These are phyloP conservation scores for Hiodon tergisus DNA, from an alignment of 2,113 vertebrate species.

Conservation along the genomic window DNA sequence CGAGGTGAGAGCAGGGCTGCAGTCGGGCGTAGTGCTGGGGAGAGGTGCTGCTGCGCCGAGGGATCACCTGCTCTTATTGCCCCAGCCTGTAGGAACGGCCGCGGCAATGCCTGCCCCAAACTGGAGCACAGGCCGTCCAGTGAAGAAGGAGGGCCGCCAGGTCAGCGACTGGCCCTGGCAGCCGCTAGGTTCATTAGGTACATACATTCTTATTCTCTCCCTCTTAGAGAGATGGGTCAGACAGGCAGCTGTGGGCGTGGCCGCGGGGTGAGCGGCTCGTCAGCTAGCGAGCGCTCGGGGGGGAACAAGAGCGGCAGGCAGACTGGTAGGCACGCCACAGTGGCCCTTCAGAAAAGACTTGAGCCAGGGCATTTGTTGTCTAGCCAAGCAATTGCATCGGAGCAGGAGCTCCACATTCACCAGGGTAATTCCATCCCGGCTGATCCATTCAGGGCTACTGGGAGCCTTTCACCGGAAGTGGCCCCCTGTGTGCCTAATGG, in stretches of 20 bases:
- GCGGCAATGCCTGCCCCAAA: slow-evolving; percentile 54
- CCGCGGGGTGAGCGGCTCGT: slow-evolving; percentile 58
- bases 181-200: slow-evolving; percentile 73
- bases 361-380: slow-evolving; percentile 60
- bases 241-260: slow-evolving; percentile 62
- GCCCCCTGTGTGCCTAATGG: slow-evolving; percentile 20
- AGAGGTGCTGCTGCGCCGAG: slow-evolving; percentile 53
- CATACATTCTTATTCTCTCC: slow-evolving; percentile 75
- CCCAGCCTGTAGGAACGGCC: slow-evolving; percentile 56
- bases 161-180: slow-evolving; percentile 47
- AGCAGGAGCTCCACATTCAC: slow-evolving; percentile 49
- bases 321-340: slow-evolving; percentile 47
- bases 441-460: slow-evolving; percentile 33
- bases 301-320: slow-evolving; percentile 40
- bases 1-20: slow-evolving; percentile 80
- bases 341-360: slow-evolving; percentile 59
- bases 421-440: slow-evolving; percentile 36
- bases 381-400: slow-evolving; percentile 61
- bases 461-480: slow-evolving; percentile 32
- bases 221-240: slow-evolving; percentile 65
- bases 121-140: slow-evolving; percentile 51
- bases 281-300: slow-evolving; percentile 50
- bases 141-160: slow-evolving; percentile 68
- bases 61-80: slow-evolving; percentile 51
- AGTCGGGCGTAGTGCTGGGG: slow-evolving; percentile 44